Percentiles rank a stretch among this genome's conserved stretches.
These are phyloP conservation scores for Scophthalmus maximus DNA, from an alignment of 2,113 vertebrate genomes.

Conservation along the genomic window DNA sequence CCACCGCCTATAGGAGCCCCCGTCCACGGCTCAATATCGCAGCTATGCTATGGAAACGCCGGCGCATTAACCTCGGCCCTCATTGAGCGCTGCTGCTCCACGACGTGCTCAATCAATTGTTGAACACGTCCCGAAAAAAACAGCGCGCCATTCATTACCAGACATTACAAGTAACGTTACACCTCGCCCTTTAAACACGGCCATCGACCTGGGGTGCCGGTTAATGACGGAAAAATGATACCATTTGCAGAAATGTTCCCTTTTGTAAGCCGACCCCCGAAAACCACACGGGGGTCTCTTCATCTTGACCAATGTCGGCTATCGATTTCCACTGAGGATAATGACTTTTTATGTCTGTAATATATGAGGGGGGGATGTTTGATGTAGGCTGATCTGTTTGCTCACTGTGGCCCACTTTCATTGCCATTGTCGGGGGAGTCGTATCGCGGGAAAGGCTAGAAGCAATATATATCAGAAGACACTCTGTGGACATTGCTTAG, in stretches of 20 bases:
- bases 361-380: conserved; percentile 77
- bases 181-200: conserved; percentile 67
- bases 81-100: conserved; percentile 23
- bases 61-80: conserved; percentile 43
- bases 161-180: conserved; percentile 70
- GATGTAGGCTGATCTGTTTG: conserved; percentile 77
- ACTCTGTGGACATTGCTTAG: conserved; percentile 52
- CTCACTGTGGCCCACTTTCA: conserved; percentile 74
- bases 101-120: conserved; percentile 65
- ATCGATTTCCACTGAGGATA: conserved; percentile 80
- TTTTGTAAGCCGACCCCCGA: conserved; percentile 77
- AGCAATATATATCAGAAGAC: conserved; percentile 57
- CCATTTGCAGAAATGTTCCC: conserved; percentile 71
- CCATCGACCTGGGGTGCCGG: conserved; percentile 70
- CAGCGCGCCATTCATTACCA: conserved; percentile 70
- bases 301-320: conserved; percentile 75
- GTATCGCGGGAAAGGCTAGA: conserved; percentile 40
- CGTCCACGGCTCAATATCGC: conserved; percentile 43
- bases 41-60: conserved; percentile 57
- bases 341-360: conserved; percentile 81
- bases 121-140: conserved; percentile 53
- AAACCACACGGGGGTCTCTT: conserved; percentile 76
- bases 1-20: conserved; percentile 8
- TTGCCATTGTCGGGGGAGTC: conserved; percentile 71
- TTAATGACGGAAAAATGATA: conserved; percentile 79